Evolutionary conservation across 1,140 invertebrate genomes (phyloP).

Genomic region (Zaprionus africanus): DNA sequence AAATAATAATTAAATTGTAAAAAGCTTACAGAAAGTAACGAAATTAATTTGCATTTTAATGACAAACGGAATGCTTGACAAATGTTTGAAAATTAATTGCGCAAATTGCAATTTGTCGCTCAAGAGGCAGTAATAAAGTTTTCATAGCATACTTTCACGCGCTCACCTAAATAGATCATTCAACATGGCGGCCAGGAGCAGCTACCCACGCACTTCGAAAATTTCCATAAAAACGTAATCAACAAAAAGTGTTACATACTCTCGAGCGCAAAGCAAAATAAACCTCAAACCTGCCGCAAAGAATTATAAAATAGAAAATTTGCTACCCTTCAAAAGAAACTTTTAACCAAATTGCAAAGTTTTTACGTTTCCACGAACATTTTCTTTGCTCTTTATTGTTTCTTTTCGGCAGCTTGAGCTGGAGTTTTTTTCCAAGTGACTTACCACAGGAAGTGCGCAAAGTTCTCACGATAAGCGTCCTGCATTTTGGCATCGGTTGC

Average conservation of each 20-base stretch:
- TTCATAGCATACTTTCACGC: conserved; percentile 18
- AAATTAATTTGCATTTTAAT: conserved; percentile 43
- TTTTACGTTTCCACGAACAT: neutral
- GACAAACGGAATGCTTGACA: conserved; percentile 7
- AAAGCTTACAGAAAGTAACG: neutral
- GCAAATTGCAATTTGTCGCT: conserved; percentile 20
- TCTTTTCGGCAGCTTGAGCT: neutral
- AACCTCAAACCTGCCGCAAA: conserved; percentile 3
- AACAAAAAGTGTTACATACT: conserved; percentile 34
- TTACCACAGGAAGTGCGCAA: conserved; percentile 45
- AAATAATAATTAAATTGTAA: conserved; percentile 7
- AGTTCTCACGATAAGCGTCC: conserved; percentile 43
- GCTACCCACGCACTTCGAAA: neutral
- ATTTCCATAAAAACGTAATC: conserved; percentile 43
- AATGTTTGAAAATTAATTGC: conserved; percentile 21
- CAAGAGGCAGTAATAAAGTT: conserved; percentile 3
- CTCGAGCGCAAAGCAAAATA: conserved; percentile 13
- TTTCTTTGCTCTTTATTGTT: neutral
- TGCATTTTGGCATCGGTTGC: conserved; percentile 70
- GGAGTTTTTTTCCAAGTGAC: conserved; percentile 30
- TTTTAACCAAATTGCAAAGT: conserved; percentile 38
- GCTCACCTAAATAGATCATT: conserved; percentile 23
- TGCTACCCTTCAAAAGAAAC: conserved; percentile 21
- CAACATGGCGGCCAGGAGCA: conserved; percentile 24
- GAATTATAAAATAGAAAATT: conserved; percentile 18